Evolutionary conservation across 2,113 vertebrate genomes (phyloP).

Genomic region (Corythaeola cristata): DNA sequence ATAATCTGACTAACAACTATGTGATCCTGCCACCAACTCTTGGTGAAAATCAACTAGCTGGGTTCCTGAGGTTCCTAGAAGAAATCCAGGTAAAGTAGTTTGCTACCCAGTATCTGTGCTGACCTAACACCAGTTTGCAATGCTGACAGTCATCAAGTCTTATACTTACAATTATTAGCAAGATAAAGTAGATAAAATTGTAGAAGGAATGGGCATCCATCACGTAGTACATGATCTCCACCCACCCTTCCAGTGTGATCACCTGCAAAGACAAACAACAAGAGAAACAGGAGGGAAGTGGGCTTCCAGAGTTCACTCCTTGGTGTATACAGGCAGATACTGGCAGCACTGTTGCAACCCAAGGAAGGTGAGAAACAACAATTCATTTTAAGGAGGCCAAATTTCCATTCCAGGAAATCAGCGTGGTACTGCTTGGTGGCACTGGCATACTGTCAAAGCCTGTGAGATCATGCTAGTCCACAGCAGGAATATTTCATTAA

Average conservation of each 20-base stretch:
- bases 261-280: constrained; percentile 76
- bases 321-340: background rate
- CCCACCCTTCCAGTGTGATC: constrained; percentile 98
- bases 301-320: background rate
- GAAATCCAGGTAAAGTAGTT: background rate
- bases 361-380: constrained; percentile 3
- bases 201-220: constrained; percentile 99
- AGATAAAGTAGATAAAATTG: constrained; percentile 99
- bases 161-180: constrained; percentile 95
- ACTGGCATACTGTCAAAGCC: constrained; percentile 29
- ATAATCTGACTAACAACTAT: background rate
- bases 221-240: constrained; percentile 99
- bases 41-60: background rate
- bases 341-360: background rate
- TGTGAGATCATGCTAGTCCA: constrained; percentile 57
- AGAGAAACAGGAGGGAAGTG: background rate
- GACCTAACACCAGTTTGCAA: background rate
- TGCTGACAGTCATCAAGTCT: background rate
- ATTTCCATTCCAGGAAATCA: constrained; percentile 41
- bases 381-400: background rate
- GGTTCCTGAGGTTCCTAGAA: background rate
- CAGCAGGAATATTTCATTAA: constrained; percentile 55
- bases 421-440: constrained; percentile 8
- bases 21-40: background rate
- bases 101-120: background rate